phyloP scores from a whole-genome alignment of 2,113 vertebrate genomes.

The Hippocampus barbouri region DNA sequence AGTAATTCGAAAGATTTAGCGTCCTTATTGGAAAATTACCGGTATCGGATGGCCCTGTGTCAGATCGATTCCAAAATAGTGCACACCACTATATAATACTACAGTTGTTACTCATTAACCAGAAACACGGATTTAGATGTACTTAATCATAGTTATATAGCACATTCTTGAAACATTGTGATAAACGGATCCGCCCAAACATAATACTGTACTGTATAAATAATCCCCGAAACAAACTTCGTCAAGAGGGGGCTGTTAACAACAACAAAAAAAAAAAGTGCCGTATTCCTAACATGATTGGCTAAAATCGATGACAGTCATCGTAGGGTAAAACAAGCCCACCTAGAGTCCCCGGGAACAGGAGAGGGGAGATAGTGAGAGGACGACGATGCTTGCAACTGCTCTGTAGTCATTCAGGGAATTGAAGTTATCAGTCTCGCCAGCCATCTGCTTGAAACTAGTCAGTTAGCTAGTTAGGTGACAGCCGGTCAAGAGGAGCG shows the following conservation, averaged over 20 bases:
- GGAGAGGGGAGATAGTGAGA: not conserved
- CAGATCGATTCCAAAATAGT: not conserved
- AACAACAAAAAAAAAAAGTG: not conserved
- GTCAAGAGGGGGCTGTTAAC: slow-evolving; percentile 2
- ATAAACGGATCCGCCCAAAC: not conserved
- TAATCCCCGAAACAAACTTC: not conserved
- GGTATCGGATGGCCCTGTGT: not conserved
- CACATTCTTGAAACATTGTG: not conserved
- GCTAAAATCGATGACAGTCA: slow-evolving; percentile 26
- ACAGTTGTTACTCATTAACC: not conserved
- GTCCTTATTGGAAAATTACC: too few species aligned
- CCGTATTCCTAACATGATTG: slow-evolving; percentile 22
- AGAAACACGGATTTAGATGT: not conserved
- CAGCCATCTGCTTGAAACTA: slow-evolving; percentile 24
- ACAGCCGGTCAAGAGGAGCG: slow-evolving; percentile 22
- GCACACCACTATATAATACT: too few species aligned
- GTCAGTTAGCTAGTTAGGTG: slow-evolving; percentile 42
- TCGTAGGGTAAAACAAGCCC: slow-evolving; percentile 47
- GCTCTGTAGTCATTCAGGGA: slow-evolving; percentile 57
- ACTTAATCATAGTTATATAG: accelerated
- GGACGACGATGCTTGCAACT: slow-evolving; percentile 26
- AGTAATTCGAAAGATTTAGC: too few species aligned
- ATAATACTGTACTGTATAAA: not conserved
- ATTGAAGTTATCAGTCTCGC: slow-evolving; percentile 66
- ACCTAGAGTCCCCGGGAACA: slow-evolving; percentile 51